A percentile compares a stretch with the other conserved stretches of the same genome.
phyloP scores from a whole-genome alignment of 2,888 invertebrate species.

The Andricus curvator region DNA sequence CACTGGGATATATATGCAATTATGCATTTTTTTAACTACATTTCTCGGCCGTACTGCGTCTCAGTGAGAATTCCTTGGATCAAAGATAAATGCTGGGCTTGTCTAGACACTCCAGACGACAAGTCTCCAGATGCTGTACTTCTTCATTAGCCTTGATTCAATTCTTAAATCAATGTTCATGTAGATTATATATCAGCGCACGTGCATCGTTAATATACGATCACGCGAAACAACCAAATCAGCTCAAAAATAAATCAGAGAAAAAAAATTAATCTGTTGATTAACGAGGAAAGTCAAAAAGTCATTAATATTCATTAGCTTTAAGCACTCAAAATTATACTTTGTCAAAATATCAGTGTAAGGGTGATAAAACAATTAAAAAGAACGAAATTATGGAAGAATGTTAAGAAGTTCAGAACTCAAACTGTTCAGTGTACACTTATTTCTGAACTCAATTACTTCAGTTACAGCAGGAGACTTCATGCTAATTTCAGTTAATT shows the following conservation, averaged over 20 bases:
- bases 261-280: neutral
- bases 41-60: constrained; percentile 36
- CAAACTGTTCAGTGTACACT: too few species aligned
- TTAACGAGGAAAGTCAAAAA: neutral
- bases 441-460: too few species aligned
- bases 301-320: neutral
- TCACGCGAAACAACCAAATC: constrained; percentile 22
- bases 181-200: constrained; percentile 16
- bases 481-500: too few species aligned
- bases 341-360: neutral
- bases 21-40: constrained; percentile 49
- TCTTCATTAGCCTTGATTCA: constrained; percentile 55
- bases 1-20: constrained; percentile 49
- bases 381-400: neutral
- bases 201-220: constrained; percentile 30
- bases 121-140: constrained; percentile 47
- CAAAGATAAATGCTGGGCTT: constrained; percentile 52
- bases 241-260: neutral
- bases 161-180: constrained; percentile 41
- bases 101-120: constrained; percentile 51
- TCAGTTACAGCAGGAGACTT: too few species aligned
- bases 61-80: constrained; percentile 53
- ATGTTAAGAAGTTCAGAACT: too few species aligned
- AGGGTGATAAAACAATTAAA: neutral
- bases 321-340: neutral